A percentile compares a stretch with the other conserved stretches of the same genome.
Conservation (phyloP, 2,113 vertebrate genomes). For the Octodon degus region DNA sequence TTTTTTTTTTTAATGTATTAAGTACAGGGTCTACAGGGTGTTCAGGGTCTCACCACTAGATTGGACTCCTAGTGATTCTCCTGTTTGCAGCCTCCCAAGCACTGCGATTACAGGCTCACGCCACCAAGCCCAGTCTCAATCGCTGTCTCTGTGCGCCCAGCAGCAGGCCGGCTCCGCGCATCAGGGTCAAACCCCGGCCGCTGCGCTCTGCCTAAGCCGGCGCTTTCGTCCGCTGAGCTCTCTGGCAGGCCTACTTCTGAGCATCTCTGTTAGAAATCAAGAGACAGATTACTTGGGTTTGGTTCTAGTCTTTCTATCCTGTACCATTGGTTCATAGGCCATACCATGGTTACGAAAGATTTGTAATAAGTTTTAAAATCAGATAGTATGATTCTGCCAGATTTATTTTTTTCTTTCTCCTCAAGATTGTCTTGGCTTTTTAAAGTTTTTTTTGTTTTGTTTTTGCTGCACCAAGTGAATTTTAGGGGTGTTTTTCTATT, state of each 20-base stretch:
- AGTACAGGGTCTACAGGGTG: too few species aligned
- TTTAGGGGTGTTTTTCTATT: not conserved
- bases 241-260: not conserved
- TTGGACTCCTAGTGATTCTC: too few species aligned
- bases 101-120: too few species aligned
- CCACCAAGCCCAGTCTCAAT: too few species aligned
- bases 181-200: too few species aligned
- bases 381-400: not conserved
- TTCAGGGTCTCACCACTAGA: too few species aligned
- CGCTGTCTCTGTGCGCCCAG: too few species aligned
- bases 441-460: too few species aligned
- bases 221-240: too few species aligned
- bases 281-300: not conserved
- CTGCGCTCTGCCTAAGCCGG: too few species aligned
- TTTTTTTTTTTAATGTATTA: too few species aligned
- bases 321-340: not conserved
- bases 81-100: too few species aligned
- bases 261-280: not conserved
- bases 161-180: rapidly evolving
- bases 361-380: not conserved
- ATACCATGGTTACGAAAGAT: not conserved
- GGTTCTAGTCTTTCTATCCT: not conserved
- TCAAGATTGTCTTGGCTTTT: not conserved
- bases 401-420: not conserved
- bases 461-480: not conserved